Base-by-base conservation (phyloP, 2,113 vertebrate species). In the Uropsilus gracilis region DNA sequence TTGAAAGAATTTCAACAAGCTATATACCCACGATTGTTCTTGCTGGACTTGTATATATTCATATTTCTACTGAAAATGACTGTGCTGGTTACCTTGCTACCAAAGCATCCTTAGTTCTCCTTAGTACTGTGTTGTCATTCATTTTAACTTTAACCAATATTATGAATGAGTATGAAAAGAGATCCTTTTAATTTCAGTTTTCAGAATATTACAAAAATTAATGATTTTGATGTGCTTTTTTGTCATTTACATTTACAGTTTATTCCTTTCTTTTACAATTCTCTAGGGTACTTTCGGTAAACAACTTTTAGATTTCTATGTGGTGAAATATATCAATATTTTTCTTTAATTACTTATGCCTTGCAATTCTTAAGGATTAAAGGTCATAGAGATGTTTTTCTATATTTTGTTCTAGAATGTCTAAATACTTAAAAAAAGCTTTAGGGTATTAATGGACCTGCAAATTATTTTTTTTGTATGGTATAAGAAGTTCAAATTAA, bases 311-410 rank as follows among this genome's bases (percentile, higher is more conserved):
- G 18, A 22, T 72, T 94, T 66, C 90, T 10, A 78, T 82, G n/a
- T 85, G 18, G 20, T 37, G 48, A 30, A 55, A 50, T 82, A 53
- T 76, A 22, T 84, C 30, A 68, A 1, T 76, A 30, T 53, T 94
- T 87, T 84, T 93, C 78, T 89, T 87, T 92, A 87, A 30, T 64
- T 89, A 90, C 24, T 50, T 83, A 16, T 93, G 12, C 24, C 18
- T 66, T 71, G 7, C 77, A 13, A 39, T 95, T 86, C 82, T 32
- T 87, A 95, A 90, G n/a, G 24, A 61, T 59, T 88, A 2, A 46
- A 77, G 55, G 39, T 75, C 22, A 69, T 59, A 77, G 34, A 88
- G 48, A 18, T 64, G 37, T 32, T 90, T 30, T 81, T 9, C 28
- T 72, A 3, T 71, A 18, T 81, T 55, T 64, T 77, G 30, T 84